A percentile compares a stretch with the other conserved stretches of the same genome.
Conservation (phyloP, 2,797 vertebrate species). For the Notolepis coatsorum region DNA sequence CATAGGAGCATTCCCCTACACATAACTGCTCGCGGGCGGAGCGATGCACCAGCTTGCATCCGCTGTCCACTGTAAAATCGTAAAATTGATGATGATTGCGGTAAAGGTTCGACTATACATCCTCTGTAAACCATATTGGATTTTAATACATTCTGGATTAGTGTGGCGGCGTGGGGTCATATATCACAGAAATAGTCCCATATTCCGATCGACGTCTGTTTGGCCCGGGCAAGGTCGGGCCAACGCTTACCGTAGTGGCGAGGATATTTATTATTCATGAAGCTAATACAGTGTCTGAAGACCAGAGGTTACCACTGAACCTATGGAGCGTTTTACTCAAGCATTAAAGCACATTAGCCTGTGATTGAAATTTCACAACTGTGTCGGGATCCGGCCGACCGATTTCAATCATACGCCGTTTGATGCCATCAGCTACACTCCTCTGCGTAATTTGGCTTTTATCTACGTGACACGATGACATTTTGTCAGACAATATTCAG, state of each 20-base stretch:
- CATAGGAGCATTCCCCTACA: constrained; percentile 38
- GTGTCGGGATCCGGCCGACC: background rate
- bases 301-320: constrained; percentile 2
- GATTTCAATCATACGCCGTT: background rate
- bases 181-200: constrained; percentile 6
- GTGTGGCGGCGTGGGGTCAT: background rate
- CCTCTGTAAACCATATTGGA: constrained; percentile 4
- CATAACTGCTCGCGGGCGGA: constrained; percentile 29
- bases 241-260: constrained; percentile 25
- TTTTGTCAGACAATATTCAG: no score
- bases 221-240: constrained; percentile 21
- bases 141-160: constrained; percentile 27
- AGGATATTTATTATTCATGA: constrained; percentile 43
- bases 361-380: constrained; percentile 11
- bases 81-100: constrained; percentile 29
- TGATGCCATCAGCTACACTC: background rate
- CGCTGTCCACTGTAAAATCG: constrained; percentile 36
- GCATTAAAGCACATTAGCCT: constrained; percentile 3
- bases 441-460: no score
- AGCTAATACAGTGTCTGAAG: background rate
- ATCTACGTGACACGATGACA: no score
- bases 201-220: constrained; percentile 21
- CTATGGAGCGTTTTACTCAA: background rate
- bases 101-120: background rate
- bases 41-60: constrained; percentile 8